Percentiles rank a stretch among this genome's conserved stretches.
Conservation (phyloP, 1,140 invertebrate genomes). For the Drosophila tropicalis region DNA sequence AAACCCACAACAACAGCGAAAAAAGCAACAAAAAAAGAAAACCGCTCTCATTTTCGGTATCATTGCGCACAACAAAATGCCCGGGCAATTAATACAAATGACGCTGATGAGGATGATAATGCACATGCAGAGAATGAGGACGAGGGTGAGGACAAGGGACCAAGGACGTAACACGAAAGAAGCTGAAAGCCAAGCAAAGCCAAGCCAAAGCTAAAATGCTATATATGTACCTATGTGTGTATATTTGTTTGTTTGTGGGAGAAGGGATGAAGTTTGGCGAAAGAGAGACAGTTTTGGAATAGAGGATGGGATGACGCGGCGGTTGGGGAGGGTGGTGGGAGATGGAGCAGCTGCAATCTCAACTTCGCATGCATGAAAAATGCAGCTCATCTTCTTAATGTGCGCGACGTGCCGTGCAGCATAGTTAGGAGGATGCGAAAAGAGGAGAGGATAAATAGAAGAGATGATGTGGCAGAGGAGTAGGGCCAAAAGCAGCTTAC, state of each 20-base stretch:
- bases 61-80: slow-evolving; percentile 73
- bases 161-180: no score
- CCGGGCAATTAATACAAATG: slow-evolving; percentile 80
- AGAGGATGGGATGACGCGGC: neutral
- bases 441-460: slow-evolving; percentile 6
- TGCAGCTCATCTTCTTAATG: slow-evolving; percentile 82
- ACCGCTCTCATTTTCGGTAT: slow-evolving; percentile 67
- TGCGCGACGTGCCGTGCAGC: slow-evolving; percentile 69
- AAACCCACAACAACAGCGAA: slow-evolving; percentile 33
- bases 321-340: neutral
- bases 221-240: neutral
- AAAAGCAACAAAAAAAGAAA: slow-evolving; percentile 20
- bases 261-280: slow-evolving; percentile 6
- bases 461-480: slow-evolving; percentile 13
- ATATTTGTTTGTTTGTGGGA: neutral
- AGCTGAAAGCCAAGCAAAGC: slow-evolving; percentile 41
- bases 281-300: neutral
- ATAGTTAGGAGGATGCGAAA: slow-evolving; percentile 31
- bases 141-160: slow-evolving; percentile 6
- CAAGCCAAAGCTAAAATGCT: slow-evolving; percentile 48
- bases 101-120: slow-evolving; percentile 70
- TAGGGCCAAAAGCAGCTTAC: slow-evolving; percentile 59
- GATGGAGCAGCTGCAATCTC: slow-evolving; percentile 66
- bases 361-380: slow-evolving; percentile 81
- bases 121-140: slow-evolving; percentile 29